Percentiles rank a stretch among this genome's conserved stretches.
Conservation (phyloP, 2,888 invertebrate genomes). For the Temnothorax unifasciatus region DNA sequence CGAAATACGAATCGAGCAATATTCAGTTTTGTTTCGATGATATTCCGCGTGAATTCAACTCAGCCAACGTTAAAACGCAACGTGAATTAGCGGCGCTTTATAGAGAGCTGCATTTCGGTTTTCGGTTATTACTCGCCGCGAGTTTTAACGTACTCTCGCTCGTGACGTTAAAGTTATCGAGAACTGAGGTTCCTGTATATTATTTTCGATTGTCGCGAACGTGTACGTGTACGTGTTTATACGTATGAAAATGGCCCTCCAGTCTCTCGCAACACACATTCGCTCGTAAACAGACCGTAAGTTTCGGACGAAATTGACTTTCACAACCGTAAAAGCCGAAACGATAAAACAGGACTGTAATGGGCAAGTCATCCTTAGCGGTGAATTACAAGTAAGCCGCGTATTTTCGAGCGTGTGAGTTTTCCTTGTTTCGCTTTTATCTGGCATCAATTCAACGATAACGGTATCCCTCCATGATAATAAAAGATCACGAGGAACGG, state of each 20-base stretch:
- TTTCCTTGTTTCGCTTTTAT: slow-evolving; percentile 27
- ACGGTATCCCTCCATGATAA: slow-evolving; percentile 11
- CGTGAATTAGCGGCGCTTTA: slow-evolving; percentile 36
- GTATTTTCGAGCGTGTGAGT: neutral
- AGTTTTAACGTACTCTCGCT: neutral
- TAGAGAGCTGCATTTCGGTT: neutral
- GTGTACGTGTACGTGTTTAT: neutral
- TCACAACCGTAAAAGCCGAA: slow-evolving; percentile 38
- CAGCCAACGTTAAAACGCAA: slow-evolving; percentile 27
- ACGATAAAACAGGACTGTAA: slow-evolving; percentile 26
- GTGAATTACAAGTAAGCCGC: neutral
- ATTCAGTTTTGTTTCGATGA: slow-evolving; percentile 28
- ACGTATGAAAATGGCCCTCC: neutral
- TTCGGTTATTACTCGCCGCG: slow-evolving; percentile 20
- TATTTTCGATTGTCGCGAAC: neutral
- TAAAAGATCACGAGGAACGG: slow-evolving; percentile 4
- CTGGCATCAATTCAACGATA: neutral
- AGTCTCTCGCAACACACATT: neutral
- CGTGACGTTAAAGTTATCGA: slow-evolving; percentile 18
- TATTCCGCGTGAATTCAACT: slow-evolving; percentile 34
- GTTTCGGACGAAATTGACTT: slow-evolving; percentile 37
- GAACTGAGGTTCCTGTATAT: neutral
- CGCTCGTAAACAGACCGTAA: slow-evolving; percentile 31
- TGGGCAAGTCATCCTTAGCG: slow-evolving; percentile 13
- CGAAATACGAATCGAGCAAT: slow-evolving; percentile 47